These are phyloP conservation scores for Hydractinia symbiolongicarpus DNA, from an alignment of 30 jellyfish, hydroid and myxozoan species.

Conservation along the genomic window DNA sequence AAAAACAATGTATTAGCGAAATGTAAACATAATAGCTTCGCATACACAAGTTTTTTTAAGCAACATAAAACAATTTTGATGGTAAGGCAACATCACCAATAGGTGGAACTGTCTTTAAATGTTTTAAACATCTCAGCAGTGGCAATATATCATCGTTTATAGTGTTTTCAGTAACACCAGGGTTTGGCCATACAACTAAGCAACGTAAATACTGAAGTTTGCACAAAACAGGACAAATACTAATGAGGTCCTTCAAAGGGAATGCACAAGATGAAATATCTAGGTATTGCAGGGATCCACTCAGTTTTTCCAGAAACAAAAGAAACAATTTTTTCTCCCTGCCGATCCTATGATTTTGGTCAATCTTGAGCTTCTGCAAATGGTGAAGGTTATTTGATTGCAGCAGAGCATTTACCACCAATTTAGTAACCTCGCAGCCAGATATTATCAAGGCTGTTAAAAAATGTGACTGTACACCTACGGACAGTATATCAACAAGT, in stretches of 20 bases:
- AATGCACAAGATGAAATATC: slow-evolving; percentile 19
- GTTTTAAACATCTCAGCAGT: not conserved
- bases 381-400: not conserved
- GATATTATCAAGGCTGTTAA: slow-evolving; percentile 14
- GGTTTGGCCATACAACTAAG: slow-evolving; percentile 28
- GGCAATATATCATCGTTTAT: slow-evolving; percentile 16
- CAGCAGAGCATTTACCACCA: not conserved
- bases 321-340: not conserved
- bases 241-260: not conserved
- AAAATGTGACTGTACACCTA: slow-evolving; percentile 5
- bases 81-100: not conserved
- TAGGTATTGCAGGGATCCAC: not conserved
- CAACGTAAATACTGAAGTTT: not conserved
- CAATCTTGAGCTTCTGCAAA: slow-evolving; percentile 24
- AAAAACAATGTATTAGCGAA: too few species aligned
- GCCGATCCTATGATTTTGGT: not conserved
- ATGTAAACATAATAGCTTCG: too few species aligned
- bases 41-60: too few species aligned
- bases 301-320: not conserved
- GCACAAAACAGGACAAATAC: slow-evolving; percentile 9
- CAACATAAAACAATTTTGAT: not conserved
- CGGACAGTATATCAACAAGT: not conserved
- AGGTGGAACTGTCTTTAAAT: not conserved
- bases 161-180: slow-evolving; percentile 10
- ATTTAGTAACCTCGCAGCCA: not conserved